Evolutionary conservation across 2,113 vertebrate species (phyloP), one percentile per base, ranked within the genome.

Genomic region (Eolophus roseicapilla): DNA sequence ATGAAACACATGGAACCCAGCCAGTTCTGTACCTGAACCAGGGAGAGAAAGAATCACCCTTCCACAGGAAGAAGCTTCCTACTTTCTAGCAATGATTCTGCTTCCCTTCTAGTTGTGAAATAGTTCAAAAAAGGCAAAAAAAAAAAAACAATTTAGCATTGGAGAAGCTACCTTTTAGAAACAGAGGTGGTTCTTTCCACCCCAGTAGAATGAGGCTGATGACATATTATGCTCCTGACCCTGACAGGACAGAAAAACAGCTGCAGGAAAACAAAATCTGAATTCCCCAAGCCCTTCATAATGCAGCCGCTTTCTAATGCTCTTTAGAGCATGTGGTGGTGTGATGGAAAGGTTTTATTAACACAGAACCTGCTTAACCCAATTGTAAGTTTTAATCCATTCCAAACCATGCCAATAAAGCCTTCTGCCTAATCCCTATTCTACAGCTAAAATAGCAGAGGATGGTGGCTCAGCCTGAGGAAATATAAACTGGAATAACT

Each of bases 311-410:
- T 93, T 93, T 88, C 43, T 87, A 76, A 95, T 41, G 60, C 44
- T 55, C 65, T 92, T 84, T 39, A 43, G 65, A 82, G 86, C 87
- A 85, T 74, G 70, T 82, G 90, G 78, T 85, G 63, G 44, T 65
- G 24, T 69, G 88, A 95, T 85, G 87, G 89, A 88, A 95, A 87
- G 41, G 49, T 85, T 96, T 95, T 93, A 95, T 93, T 88, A 95
- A 91, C 73, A 43, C 86, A 84, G 91, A 95, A 84, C 90, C 90
- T 92, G n/a, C 79, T 80, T 91, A 96, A 95, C 90, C 87, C 81
- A 85, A 76, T 93, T 94, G 35, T 65, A 80, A 82, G 3, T 82
- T 96, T 95, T 89, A 91, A 95, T 74, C 87, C 91, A 50, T 88
- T n/a, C 77, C 53, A 94, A 95, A 82, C 73, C 78, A 82, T 0